Conservation (phyloP, 2,113 vertebrate species). For the Bettongia penicillata region DNA sequence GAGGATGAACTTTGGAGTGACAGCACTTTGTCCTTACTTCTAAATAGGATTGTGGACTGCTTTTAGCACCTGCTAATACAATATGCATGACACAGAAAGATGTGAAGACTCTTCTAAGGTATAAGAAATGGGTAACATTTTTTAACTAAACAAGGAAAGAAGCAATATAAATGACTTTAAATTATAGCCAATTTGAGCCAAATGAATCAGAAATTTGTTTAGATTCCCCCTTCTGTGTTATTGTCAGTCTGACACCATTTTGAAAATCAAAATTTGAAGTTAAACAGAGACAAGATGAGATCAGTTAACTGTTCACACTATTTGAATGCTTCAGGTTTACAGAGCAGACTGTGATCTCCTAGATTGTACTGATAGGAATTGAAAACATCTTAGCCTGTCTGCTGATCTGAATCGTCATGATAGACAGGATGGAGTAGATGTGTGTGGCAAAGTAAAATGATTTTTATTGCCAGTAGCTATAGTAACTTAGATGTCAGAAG, state of each 20-base stretch:
- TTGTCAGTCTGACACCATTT: neutral
- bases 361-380: neutral
- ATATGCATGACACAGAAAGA: neutral
- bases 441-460: neutral
- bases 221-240: neutral
- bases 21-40: neutral
- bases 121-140: conserved; percentile 29
- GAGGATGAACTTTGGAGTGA: neutral
- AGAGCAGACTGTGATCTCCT: neutral
- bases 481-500: neutral
- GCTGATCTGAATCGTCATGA: neutral
- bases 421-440: neutral
- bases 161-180: conserved; percentile 40
- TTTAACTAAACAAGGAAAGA: conserved; percentile 43
- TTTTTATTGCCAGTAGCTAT: neutral
- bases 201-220: neutral
- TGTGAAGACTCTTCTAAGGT: conserved; percentile 11
- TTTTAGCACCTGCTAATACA: neutral
- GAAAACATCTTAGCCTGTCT: neutral
- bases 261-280: neutral
- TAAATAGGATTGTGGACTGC: neutral
- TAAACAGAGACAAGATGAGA: neutral
- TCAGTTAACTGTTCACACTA: neutral
- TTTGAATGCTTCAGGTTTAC: neutral
- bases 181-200: conserved; percentile 17